Base-by-base conservation (phyloP, 2,888 invertebrate genomes). In the Synanthedon myopaeformis region DNA sequence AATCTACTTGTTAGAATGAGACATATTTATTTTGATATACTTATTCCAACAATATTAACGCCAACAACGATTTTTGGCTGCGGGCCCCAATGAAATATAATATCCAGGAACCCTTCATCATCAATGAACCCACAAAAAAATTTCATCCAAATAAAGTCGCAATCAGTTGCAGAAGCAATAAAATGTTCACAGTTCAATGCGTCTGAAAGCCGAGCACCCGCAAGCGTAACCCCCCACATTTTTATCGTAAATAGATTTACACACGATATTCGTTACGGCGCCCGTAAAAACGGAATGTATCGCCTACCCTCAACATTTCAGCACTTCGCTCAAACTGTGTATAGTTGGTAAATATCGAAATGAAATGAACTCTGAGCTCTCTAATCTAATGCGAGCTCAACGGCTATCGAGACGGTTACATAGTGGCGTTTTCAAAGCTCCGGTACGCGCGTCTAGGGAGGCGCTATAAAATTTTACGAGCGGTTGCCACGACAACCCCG, bases 401-500 rank as follows among this genome's bases (percentile, higher is more conserved):
- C 59, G 58, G 64, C 63, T 41, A 41, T 10, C 35, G 8, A 10
- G 11, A 4, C 49, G 61, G 62, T 64, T 55, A 57, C 65, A 67
- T 63, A 69, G 70, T 72, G 70, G 68, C 64, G 66, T 72, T 74
- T 72, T 72, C 67, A 72, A 76, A 68, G 69, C 67, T 72, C 74
- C 10, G 8, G 23, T 23, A 23, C 23, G 1, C 23, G 68, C 67
- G 63, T 60, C 61, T 58, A 76, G 79, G 75, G 77, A 67, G 74
- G 70, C 65, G 76, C 67, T 73, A 74, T 85, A 83, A 84, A 85
- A 84, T 84, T 85, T 85, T 85, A 85, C 74, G 83, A 81, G 52
- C 70, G 56, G 81, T 80, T 59, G 63, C 70, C 73, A 79, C 81
- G 69, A 74, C 76, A 70, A 83, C 85, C 73, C 69, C 69, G 56